Evolutionary conservation across 2,113 vertebrate species (phyloP), one percentile per base, ranked within the genome.

Genomic region (Alexandromys fortis): DNA sequence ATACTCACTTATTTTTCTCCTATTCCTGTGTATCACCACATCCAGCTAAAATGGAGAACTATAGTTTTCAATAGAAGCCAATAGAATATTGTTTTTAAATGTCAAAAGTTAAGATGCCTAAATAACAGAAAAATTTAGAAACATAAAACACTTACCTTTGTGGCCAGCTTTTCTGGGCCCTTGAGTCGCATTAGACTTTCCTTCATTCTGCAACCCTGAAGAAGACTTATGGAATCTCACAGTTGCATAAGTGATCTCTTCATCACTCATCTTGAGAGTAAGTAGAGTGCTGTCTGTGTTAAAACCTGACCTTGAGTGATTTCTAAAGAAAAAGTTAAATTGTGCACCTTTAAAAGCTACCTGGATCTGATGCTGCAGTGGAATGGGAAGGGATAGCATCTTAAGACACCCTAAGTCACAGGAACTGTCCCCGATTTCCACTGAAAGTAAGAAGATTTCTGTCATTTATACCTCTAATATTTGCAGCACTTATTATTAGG

Each of bases 311-410:
- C 58, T 52, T 6, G 58, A 49, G 52, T 45, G 4, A 72, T n/a
- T 90, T 68, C 72, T 90, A 33, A 47, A 77, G 45, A 90, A 92
- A 95, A 95, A 65, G 70, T 38, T 89, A 86, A 94, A 81, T 86
- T 55, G 9, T 75, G 7, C 7, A 0, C 28, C 49, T 79, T 6
- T 33, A 89, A 8, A 81, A 86, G 42, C 42, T 0, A 33, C 8
- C 42, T 63, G 70, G 7, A 86, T 47, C 83, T 79, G 47, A 86
- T 47, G 11, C 28, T 92, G 49, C 26, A 33, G n/a, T 65, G 93
- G 33, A 70, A 1, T 45, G 2, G 1, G 0, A 13, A 19, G 5
- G 17, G 14, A 65, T 16, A 2, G 33, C 0, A 58, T 65, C 58
- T 81, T 19, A 45, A 68, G 38, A 65, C 13, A 58, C 47, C n/a